phyloP scores from a whole-genome alignment of 2,113 vertebrate species.

The Ochotona curzoniae region DNA sequence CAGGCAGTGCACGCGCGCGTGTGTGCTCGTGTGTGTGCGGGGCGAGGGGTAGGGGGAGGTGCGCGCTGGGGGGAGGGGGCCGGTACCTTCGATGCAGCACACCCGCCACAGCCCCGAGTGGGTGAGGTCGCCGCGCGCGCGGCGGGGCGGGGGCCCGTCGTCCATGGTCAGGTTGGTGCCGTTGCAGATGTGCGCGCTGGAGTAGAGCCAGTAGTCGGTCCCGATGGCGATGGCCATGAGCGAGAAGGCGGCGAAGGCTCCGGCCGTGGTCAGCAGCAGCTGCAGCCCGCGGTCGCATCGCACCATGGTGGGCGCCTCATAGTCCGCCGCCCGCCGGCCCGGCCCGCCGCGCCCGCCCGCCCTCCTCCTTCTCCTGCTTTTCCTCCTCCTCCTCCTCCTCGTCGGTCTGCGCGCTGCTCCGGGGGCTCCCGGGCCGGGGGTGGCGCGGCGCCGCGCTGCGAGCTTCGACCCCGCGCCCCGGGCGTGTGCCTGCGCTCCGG shows the following conservation, averaged over 20 bases:
- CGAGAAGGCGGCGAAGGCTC: constrained; percentile 96
- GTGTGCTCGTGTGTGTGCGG: not conserved
- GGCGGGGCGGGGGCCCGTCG: constrained; percentile 81
- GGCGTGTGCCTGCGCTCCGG: constrained; percentile 71
- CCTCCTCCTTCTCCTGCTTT: not conserved
- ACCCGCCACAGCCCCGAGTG: constrained; percentile 97
- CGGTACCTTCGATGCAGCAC: constrained; percentile 96
- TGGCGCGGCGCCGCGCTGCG: constrained; percentile 74
- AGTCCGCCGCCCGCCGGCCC: constrained; percentile 85
- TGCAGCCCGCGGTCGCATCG: constrained; percentile 97
- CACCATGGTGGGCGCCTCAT: constrained; percentile 97
- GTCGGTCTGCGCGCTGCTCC: constrained; percentile 59
- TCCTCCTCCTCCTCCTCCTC: constrained; percentile 46
- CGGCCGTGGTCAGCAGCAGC: constrained; percentile 93
- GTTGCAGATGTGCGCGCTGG: constrained; percentile 95
- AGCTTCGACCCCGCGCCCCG: constrained; percentile 65
- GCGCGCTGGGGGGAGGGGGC: not conserved
- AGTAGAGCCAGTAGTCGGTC: constrained; percentile 98
- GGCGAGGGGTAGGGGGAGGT: not conserved
- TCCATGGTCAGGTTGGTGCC: constrained; percentile 92
- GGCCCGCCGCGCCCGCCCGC: constrained; percentile 75
- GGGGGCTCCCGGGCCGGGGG: constrained; percentile 6
- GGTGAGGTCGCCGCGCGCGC: constrained; percentile 85
- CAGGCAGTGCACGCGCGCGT: not conserved
- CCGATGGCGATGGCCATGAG: constrained; percentile 98